Evolutionary conservation across 2,888 invertebrate species (phyloP), one percentile per base, ranked within the genome.

Genomic region (Catocala sponsa): DNA sequence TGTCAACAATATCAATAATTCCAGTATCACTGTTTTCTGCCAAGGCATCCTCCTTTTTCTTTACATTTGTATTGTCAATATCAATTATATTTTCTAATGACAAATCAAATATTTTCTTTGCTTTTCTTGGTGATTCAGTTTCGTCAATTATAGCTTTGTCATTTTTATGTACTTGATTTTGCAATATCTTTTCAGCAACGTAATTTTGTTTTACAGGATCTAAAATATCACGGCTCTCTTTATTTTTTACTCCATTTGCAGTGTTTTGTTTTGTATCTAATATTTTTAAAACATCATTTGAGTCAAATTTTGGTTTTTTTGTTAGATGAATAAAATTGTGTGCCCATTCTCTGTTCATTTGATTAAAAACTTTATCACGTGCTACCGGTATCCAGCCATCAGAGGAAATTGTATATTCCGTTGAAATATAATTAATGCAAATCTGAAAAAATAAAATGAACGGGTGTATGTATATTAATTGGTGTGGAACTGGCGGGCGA

Each of bases 381-480:
- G 79, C 55, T 52, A 84, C 60, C 5, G 85, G 85, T 59, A 74
- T 65, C 84, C 84, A 84, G 32, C 74, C 81, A 70, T 74, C 68
- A 5, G 59, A 53, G 15, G 49, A 33, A 35, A 58, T 51, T 10
- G 43, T 57, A 48, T 65, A 55, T 48, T 70, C 72, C 11, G 63
- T 33, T 9, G 48, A 41, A 48, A 55, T 44, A 59, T 54, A 48
- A 10, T 12, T 33, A 5, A 64, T 0, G 10, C 55, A 55, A 10
- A 66, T 41, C 77, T 77, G 66, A n/a, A 59, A 55, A 55, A 43
- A 15, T 10, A 48, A 55, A 46, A 38, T 47, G 6, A 12, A 25
- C 11, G 7, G 33, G 11, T 48, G 25, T 6, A 32, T 32, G 15
- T 13, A 46, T 55, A 32, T 48, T 25, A 48, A 15, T 32, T 48